Conservation (phyloP, 2,797 vertebrate genomes). For the Enoplosus armatus region DNA sequence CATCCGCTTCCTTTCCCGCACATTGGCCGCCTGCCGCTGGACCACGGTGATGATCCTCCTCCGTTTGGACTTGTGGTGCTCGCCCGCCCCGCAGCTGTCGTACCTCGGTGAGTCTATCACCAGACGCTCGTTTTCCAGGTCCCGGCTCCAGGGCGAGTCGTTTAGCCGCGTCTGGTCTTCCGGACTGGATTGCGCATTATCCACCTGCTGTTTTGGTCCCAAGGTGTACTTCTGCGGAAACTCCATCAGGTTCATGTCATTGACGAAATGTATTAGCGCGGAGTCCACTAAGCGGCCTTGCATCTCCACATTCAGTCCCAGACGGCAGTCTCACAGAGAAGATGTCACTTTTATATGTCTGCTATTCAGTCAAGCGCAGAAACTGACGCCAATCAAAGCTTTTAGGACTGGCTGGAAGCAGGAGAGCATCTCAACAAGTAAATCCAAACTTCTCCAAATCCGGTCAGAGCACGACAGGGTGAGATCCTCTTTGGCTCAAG, state of each 20-base stretch:
- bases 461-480: slow-evolving; percentile 80
- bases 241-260: slow-evolving; percentile 82
- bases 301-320: slow-evolving; percentile 73
- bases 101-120: slow-evolving; percentile 36
- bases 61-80: slow-evolving; percentile 84
- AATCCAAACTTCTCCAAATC: slow-evolving; percentile 78
- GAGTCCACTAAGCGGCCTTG: slow-evolving; percentile 79
- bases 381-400: slow-evolving; percentile 27
- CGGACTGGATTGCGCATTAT: slow-evolving; percentile 34
- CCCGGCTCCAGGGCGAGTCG: slow-evolving; percentile 58
- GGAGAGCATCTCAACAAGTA: slow-evolving; percentile 52
- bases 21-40: slow-evolving; percentile 95
- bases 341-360: slow-evolving; percentile 33
- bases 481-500: slow-evolving; percentile 90
- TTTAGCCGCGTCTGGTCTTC: slow-evolving; percentile 72
- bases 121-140: slow-evolving; percentile 47
- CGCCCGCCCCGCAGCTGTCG: slow-evolving; percentile 41
- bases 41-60: slow-evolving; percentile 92
- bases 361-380: slow-evolving; percentile 19
- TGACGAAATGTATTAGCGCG: slow-evolving; percentile 83
- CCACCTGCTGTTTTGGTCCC: slow-evolving; percentile 57
- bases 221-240: slow-evolving; percentile 65
- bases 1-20: slow-evolving; percentile 95
- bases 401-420: slow-evolving; percentile 6
- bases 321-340: slow-evolving; percentile 7